A percentile compares a stretch with the other conserved stretches of the same genome.
phyloP scores from a whole-genome alignment of 1,140 invertebrate genomes.

The Halictus rubicundus region DNA sequence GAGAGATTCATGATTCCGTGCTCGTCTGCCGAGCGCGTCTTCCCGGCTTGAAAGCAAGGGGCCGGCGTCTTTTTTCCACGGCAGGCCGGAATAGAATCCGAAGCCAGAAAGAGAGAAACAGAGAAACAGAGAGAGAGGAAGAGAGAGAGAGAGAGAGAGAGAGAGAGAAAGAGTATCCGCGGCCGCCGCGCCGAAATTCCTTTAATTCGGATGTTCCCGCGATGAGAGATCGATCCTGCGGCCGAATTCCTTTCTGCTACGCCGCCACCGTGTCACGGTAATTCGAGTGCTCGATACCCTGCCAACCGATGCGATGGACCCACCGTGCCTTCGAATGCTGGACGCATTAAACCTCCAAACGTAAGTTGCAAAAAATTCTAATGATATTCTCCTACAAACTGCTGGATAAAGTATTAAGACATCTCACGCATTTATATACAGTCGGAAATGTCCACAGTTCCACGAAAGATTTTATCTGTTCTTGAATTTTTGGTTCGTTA shows the following conservation, averaged over 20 bases:
- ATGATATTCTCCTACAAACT: too few species aligned
- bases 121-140: too few species aligned
- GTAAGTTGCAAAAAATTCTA: too few species aligned
- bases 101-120: too few species aligned
- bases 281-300: not conserved
- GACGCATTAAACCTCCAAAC: too few species aligned
- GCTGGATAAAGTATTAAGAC: too few species aligned
- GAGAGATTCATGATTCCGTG: conserved; percentile 38
- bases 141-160: too few species aligned
- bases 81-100: not conserved
- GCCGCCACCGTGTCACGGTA: conserved; percentile 3
- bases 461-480: too few species aligned
- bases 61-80: conserved; percentile 9
- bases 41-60: conserved; percentile 8
- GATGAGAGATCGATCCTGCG: conserved; percentile 31
- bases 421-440: too few species aligned
- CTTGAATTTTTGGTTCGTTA: too few species aligned
- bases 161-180: not conserved
- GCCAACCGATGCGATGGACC: not conserved
- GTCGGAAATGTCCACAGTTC: too few species aligned
- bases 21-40: not conserved
- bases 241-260: conserved; percentile 25
- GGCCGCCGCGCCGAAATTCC: conserved; percentile 25
- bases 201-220: conserved; percentile 37
- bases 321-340: not conserved